A percentile compares a stretch with the other conserved stretches of the same genome.
These are phyloP conservation scores for Brachionus asplanchnoidis DNA, from an alignment of 1,140 invertebrate species.

Conservation along the genomic window DNA sequence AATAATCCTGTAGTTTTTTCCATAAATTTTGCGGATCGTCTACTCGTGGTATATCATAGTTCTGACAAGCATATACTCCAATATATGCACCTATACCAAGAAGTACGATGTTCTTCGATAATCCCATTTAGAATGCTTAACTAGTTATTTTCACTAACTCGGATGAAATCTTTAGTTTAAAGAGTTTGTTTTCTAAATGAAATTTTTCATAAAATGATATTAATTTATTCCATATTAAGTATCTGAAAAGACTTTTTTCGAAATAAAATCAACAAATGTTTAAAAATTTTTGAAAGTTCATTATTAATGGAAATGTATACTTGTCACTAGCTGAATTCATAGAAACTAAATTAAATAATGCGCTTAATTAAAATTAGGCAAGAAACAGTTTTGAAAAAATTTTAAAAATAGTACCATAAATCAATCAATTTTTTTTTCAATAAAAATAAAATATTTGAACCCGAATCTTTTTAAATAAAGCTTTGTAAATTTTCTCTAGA, in stretches of 20 bases:
- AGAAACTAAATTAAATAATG: too few species aligned
- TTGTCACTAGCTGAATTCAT: too few species aligned
- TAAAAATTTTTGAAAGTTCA: neutral
- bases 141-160: neutral
- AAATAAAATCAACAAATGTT: neutral
- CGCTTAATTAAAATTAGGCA: too few species aligned
- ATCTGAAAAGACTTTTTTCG: neutral
- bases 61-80: conserved; percentile 28
- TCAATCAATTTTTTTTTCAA: neutral
- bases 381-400: neutral
- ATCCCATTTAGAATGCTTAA: neutral
- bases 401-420: neutral
- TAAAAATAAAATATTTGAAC: too few species aligned
- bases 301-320: too few species aligned
- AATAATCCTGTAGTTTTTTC: conserved; percentile 10
- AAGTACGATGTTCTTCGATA: neutral
- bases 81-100: neutral
- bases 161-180: neutral
- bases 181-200: neutral
- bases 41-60: conserved; percentile 33
- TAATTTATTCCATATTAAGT: neutral
- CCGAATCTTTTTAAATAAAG: too few species aligned
- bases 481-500: too few species aligned
- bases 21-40: conserved; percentile 19
- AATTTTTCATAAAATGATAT: neutral